Conservation (phyloP, 2,888 invertebrate species). For the Cremastobaeus sp. region DNA sequence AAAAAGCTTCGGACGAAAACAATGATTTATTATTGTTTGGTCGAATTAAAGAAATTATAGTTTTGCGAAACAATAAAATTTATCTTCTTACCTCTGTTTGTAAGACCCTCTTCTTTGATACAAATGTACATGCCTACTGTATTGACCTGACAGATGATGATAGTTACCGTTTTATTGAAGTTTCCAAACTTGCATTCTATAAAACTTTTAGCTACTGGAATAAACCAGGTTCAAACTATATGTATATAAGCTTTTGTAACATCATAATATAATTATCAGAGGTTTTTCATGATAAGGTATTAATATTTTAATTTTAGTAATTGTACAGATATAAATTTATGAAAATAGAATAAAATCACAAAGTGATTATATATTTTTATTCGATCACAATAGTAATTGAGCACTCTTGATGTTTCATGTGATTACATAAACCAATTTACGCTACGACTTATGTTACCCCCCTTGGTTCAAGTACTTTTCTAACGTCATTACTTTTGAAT, state of each 20-base stretch:
- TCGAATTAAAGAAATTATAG: constrained; percentile 39
- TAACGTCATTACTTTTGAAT: too few relatives aligned
- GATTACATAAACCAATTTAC: too few relatives aligned
- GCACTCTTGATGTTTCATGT: too few relatives aligned
- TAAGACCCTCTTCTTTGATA: constrained; percentile 26
- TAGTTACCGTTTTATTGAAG: constrained; percentile 2
- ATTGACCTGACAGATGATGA: constrained; percentile 2
- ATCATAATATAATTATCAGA: constrained; percentile 33
- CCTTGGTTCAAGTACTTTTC: too few relatives aligned
- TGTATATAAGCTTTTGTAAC: constrained; percentile 30
- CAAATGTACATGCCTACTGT: constrained; percentile 32
- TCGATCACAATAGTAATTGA: too few relatives aligned
- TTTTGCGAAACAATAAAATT: constrained; percentile 5
- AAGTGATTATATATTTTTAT: too few relatives aligned
- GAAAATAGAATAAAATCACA: too few relatives aligned
- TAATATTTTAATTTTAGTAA: too few relatives aligned
- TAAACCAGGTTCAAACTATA: constrained; percentile 1
- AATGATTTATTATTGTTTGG: constrained; percentile 25
- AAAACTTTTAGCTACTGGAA: constrained; percentile 36
- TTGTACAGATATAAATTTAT: too few relatives aligned
- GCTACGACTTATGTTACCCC: too few relatives aligned
- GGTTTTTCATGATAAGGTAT: too few relatives aligned
- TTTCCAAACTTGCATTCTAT: constrained; percentile 12
- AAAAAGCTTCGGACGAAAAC: neutral
- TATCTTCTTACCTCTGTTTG: constrained; percentile 29